phyloP scores from a whole-genome alignment of 2,113 vertebrate genomes.

The Irena cyanogastra region DNA sequence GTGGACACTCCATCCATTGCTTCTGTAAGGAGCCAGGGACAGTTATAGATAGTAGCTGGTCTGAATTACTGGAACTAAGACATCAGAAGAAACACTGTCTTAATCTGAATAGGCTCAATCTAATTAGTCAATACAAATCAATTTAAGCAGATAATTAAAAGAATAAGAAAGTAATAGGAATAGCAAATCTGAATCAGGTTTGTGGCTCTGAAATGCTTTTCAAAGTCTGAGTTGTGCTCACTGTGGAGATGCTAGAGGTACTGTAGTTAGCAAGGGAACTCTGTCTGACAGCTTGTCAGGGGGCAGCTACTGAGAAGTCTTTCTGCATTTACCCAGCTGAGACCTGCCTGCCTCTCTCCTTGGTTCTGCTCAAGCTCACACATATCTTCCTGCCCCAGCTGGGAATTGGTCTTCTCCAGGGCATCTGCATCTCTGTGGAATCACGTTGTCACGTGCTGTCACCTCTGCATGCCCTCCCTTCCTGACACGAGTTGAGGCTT shows the following conservation, averaged over 20 bases:
- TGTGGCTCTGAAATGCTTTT: background rate
- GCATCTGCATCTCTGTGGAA: background rate
- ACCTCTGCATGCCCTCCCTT: background rate
- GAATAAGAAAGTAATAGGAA: background rate
- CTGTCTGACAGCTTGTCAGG: background rate
- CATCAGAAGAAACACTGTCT: background rate
- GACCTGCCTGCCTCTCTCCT: background rate
- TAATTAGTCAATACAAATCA: background rate
- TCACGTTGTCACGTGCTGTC: fast-evolving
- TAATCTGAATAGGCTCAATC: background rate
- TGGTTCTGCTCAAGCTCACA: background rate
- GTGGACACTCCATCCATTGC: background rate
- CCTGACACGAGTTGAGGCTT: background rate
- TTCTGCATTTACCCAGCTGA: background rate
- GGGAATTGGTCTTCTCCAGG: background rate
- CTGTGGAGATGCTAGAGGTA: background rate
- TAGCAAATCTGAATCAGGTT: background rate
- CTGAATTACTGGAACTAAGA: background rate
- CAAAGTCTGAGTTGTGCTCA: background rate
- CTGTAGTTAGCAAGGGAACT: background rate
- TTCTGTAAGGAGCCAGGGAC: background rate
- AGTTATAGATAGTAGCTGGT: background rate
- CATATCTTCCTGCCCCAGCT: background rate
- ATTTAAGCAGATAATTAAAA: background rate
- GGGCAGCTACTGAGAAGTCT: background rate